These are phyloP conservation scores for Eucriotettix oculatus DNA, from an alignment of 2,888 invertebrate species.

Conservation along the genomic window DNA sequence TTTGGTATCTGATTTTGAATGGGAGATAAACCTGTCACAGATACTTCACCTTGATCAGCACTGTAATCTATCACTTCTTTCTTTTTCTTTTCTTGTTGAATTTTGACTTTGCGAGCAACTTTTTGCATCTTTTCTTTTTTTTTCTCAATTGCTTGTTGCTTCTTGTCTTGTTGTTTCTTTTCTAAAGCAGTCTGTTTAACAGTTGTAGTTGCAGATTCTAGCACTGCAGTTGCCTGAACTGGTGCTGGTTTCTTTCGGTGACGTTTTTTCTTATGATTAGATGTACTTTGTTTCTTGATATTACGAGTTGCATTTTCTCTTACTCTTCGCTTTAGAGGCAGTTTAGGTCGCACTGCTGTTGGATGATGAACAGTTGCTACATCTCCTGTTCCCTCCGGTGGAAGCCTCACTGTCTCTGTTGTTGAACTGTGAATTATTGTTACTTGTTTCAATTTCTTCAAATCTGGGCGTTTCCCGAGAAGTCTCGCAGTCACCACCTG, in stretches of 20 bases:
- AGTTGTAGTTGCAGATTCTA: background rate
- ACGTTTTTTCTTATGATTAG: no score
- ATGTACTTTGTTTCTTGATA: no score
- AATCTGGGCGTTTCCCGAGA: constrained; percentile 60
- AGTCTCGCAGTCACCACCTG: constrained; percentile 67
- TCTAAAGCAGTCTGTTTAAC: background rate
- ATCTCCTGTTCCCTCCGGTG: constrained; percentile 39
- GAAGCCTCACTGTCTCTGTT: constrained; percentile 72
- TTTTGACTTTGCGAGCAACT: constrained; percentile 22
- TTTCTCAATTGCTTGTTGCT: background rate
- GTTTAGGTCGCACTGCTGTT: constrained; percentile 65
- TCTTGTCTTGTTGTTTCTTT: background rate
- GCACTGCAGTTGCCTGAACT: no score
- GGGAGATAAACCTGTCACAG: no score
- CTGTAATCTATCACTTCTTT: constrained; percentile 70
- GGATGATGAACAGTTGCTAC: constrained; percentile 58
- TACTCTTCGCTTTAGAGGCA: constrained; percentile 65
- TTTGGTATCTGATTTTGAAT: background rate
- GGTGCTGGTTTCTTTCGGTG: no score
- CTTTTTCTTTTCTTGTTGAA: constrained; percentile 18
- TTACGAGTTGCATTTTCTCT: no score
- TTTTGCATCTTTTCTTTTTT: background rate
- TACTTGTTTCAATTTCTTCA: constrained; percentile 61
- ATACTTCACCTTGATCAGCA: constrained; percentile 31
- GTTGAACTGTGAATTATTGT: constrained; percentile 83